Base-by-base conservation (phyloP, 2,113 vertebrate species). In the Barbus barbus region DNA sequence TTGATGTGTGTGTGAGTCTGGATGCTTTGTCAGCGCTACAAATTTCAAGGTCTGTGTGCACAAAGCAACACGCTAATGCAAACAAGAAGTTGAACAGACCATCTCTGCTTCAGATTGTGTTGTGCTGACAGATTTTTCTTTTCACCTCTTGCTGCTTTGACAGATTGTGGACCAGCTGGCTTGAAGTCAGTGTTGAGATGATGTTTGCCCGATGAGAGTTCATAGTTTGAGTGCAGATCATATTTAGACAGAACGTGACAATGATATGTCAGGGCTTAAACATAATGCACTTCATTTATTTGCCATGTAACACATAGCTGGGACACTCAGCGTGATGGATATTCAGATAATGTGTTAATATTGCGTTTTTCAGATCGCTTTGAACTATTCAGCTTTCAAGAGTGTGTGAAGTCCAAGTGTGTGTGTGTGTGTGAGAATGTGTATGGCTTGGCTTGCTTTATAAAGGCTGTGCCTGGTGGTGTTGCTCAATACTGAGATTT, bases 11-110 rank as follows among this genome's bases (percentile, higher is more conserved):
- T 51, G 18, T 24, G 38, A 58, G 69, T 46, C 20, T 38, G 65
- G 33, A 3, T 63, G 26, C 82, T 81, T 65, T 87, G 80, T 83
- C n/a, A 86, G 36, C 83, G 87, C 78, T 89, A 89, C 82, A 85
- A 69, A 85, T 89, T 90, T 91, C 89, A 89, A 90, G 90, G 90
- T 89, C 83, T 13, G 26, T 67, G 86, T 58, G 78, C 82, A 86
- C 88, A 91, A 87, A 92, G 78, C 22, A 77, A 58, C 78, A 44
- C 1, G 33, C 81, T 58, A 90, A 91, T 58, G 90, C 90, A 93
- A 93, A 93, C 91, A 92, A 89, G 80, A 88, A 84, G 72, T 56
- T 88, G 88, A 91, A 90, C 90, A 91, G 88, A 84, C 78, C 82
- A 88, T 92, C 89, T 89, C 88, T 88, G 84, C 85, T 86, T 76